A percentile compares a stretch with the other conserved stretches of the same genome.
These are phyloP conservation scores for Anthonomus grandis DNA, from an alignment of 1,140 invertebrate genomes.

Conservation along the genomic window DNA sequence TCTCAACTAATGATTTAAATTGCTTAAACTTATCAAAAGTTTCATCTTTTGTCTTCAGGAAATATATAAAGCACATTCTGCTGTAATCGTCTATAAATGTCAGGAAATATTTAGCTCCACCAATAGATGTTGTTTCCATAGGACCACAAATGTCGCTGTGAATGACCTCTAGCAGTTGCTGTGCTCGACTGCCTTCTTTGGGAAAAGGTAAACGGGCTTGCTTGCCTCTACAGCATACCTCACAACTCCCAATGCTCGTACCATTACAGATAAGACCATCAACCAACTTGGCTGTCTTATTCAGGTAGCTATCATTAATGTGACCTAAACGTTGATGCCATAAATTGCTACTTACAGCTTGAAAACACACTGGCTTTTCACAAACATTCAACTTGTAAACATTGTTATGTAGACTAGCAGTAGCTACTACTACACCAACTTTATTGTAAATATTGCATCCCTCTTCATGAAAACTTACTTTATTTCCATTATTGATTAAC, in stretches of 20 bases:
- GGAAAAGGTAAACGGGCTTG: constrained; percentile 37
- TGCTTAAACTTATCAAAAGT: constrained; percentile 33
- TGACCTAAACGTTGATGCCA: constrained; percentile 42
- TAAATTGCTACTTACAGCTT: constrained; percentile 14
- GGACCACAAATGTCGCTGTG: constrained; percentile 41
- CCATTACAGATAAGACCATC: constrained; percentile 26
- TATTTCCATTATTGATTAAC: constrained; percentile 24
- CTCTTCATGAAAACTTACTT: constrained; percentile 26
- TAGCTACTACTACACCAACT: constrained; percentile 26
- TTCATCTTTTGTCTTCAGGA: constrained; percentile 42
- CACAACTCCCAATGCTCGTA: constrained; percentile 27
- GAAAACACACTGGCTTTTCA: constrained; percentile 21
- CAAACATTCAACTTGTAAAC: constrained; percentile 40
- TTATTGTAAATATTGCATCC: constrained; percentile 29
- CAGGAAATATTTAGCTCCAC: constrained; percentile 45
- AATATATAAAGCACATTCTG: constrained; percentile 43
- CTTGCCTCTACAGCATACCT: constrained; percentile 42
- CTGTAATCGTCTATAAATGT: constrained; percentile 46
- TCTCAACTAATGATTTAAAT: constrained; percentile 39
- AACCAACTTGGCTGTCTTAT: constrained; percentile 24
- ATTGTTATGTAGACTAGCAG: constrained; percentile 26
- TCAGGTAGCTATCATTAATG: constrained; percentile 30
- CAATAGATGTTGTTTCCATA: constrained; percentile 38
- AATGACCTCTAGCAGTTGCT: constrained; percentile 39
- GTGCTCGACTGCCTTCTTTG: constrained; percentile 25